Conservation (phyloP, 2,113 vertebrate genomes). For the Pica pica region DNA sequence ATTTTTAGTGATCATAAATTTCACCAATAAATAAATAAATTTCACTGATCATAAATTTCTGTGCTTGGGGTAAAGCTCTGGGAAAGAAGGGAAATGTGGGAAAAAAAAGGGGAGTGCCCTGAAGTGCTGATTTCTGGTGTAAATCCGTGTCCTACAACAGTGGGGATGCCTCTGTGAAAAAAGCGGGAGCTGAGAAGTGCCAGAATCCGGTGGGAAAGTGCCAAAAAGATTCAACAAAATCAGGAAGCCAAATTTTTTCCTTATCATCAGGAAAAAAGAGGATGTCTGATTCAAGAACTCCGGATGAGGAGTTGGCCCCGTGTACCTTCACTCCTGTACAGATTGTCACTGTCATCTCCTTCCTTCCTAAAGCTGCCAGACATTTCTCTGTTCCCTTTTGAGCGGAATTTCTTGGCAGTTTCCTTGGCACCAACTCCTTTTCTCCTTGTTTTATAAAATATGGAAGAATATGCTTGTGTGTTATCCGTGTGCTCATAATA, state of each 20-base stretch:
- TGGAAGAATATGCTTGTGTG: background rate
- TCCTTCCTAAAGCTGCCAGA: background rate
- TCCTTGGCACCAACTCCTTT: background rate
- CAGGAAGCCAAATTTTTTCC: background rate
- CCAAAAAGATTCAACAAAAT: background rate
- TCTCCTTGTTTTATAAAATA: background rate
- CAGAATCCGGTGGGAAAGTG: background rate
- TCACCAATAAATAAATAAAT: background rate
- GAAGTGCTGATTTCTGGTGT: background rate
- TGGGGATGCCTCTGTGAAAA: background rate
- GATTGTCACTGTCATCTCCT: background rate
- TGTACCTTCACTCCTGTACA: rapidly evolving
- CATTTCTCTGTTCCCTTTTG: background rate
- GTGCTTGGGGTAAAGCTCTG: background rate
- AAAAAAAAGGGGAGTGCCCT: background rate
- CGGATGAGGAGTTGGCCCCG: rapidly evolving
- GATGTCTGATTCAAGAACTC: background rate
- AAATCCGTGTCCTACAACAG: background rate
- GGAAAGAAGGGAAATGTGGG: background rate
- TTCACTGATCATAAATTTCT: background rate
- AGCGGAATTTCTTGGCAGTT: background rate
- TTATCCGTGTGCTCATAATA: background rate
- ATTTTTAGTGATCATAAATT: background rate
- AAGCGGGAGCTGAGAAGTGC: background rate
- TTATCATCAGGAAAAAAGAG: background rate